Base-by-base conservation (phyloP, 2,888 invertebrate genomes). In the Drepana falcataria region DNA sequence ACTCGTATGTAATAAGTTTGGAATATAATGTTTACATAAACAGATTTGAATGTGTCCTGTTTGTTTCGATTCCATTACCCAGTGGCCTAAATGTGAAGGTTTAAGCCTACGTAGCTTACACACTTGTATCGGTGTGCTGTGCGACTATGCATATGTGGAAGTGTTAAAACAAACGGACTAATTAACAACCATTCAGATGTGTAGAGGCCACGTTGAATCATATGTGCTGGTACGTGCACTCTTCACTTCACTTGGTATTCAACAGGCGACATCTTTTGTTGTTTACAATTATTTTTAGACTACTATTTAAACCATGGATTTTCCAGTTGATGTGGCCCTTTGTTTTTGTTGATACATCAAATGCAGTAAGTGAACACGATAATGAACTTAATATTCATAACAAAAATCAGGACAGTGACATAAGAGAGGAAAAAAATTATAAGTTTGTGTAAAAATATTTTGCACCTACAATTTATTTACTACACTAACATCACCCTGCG, bases 111-210 rank as follows among this genome's bases (percentile, higher is more conserved):
- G 60, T 55, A 61, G 59, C 53, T 60, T 68, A 63, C 71, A 69
- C 67, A 65, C 67, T 66, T 65, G 68, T 66, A 65, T 62, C 62
- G 68, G 65, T 71, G 71, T 60, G 59, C 67, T 71, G 66, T 65
- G 68, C 66, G 65, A 61, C 62, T 69, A 65, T 71, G 71, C 59
- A 58, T 68, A 72, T 75, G 77, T 81, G 67, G 68, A 78, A 79
- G 80, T 80, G 81, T 79, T 81, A 80, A 84, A 83, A 87, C 85
- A 84, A 85, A 84, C 82, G 81, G 79, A 86, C 81, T 87, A 87
- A 88, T 87, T 87, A 87, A 81, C 88, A 81, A 84, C 77, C 83
- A 87, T 87, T 87, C 85, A 81, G 71, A 75, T 83, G 85, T 84
- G 84, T 81, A 79, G 81, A 83, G 86, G 81, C 80, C 85, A 81